Conservation (phyloP, 1,140 invertebrate species). For the Potamilus streckersoni region DNA sequence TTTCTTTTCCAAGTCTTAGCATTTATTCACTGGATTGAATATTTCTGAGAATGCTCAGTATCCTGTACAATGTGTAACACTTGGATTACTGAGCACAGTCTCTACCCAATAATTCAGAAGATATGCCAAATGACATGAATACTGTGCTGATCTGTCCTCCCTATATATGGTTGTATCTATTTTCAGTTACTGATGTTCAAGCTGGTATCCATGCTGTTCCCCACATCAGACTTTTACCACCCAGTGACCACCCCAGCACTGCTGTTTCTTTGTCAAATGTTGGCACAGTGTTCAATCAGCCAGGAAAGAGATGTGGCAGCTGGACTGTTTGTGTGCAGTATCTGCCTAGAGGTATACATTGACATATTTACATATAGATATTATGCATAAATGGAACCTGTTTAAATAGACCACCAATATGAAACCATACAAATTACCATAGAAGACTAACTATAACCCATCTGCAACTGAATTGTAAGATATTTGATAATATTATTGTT, state of each 20-base stretch:
- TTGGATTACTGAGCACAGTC: no score
- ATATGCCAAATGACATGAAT: no score
- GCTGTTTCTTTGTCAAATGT: conserved; percentile 85
- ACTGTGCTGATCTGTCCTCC: no score
- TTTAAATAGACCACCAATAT: background rate
- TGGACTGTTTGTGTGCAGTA: conserved; percentile 81
- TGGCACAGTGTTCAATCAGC: conserved; percentile 75
- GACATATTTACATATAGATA: background rate
- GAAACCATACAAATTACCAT: no score
- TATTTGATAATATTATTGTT: no score
- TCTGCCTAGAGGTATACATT: conserved; percentile 78
- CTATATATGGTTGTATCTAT: conserved; percentile 30
- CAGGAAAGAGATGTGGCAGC: conserved; percentile 77
- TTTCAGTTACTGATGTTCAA: conserved; percentile 80
- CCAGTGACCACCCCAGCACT: conserved; percentile 85
- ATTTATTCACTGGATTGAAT: no score
- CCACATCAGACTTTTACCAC: conserved; percentile 90
- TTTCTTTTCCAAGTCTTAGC: no score
- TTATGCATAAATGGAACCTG: background rate
- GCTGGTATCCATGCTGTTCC: conserved; percentile 76
- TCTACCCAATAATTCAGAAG: no score
- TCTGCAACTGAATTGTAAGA: no score
- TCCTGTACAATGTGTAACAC: no score
- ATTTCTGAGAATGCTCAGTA: no score
- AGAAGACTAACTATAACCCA: no score